Conservation (phyloP, 2,797 vertebrate species). For the Okamejei kenojei region DNA sequence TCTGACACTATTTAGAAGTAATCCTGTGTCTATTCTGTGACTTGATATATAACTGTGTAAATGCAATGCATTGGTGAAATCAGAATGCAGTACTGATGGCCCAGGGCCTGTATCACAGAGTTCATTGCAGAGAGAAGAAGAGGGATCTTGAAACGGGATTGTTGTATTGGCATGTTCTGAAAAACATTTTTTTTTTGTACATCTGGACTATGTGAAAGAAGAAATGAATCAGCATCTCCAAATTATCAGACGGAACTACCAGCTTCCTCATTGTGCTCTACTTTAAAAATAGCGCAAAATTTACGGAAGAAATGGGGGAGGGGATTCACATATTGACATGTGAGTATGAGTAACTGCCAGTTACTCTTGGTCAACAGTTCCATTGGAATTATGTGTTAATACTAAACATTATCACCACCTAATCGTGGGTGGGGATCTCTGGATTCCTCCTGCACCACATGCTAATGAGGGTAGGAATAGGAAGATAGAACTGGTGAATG, state of each 20-base stretch:
- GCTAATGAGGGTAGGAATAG: too few species aligned
- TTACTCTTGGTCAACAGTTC: background rate
- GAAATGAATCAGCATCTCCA: slow-evolving; percentile 36
- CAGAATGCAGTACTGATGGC: background rate
- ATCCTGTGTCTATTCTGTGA: background rate
- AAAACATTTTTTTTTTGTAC: slow-evolving; percentile 33
- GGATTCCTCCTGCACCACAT: too few species aligned
- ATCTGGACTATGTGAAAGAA: slow-evolving; percentile 21
- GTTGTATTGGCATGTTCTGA: background rate
- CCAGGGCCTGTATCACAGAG: background rate
- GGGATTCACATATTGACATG: background rate
- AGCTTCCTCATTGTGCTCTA: slow-evolving; percentile 26
- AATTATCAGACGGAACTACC: slow-evolving; percentile 25
- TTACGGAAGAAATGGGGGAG: slow-evolving; percentile 18
- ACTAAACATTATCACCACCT: background rate
- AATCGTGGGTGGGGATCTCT: too few species aligned
- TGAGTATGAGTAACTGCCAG: slow-evolving; percentile 30
- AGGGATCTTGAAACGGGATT: background rate
- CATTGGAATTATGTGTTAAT: background rate
- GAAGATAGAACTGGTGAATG: too few species aligned
- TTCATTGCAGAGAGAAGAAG: background rate
- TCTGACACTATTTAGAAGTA: too few species aligned
- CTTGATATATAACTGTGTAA: background rate
- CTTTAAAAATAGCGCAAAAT: background rate
- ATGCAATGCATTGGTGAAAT: too few species aligned